These are phyloP conservation scores for Lycodopsis pacificus DNA, from an alignment of 2,797 vertebrate genomes.

Conservation along the genomic window DNA sequence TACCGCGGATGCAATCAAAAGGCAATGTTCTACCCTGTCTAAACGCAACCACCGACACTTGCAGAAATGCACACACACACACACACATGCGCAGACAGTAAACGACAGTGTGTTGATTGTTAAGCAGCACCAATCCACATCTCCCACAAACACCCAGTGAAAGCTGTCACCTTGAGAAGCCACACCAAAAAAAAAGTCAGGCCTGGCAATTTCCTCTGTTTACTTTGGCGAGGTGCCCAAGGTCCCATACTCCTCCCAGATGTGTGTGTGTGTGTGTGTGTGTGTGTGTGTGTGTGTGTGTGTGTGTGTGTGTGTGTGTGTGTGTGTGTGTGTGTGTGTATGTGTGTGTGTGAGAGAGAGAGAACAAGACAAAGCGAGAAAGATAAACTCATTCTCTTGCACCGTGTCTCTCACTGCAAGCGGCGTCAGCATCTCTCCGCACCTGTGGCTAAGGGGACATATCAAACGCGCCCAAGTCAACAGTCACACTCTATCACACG, in stretches of 20 bases:
- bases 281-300: constrained; percentile 9
- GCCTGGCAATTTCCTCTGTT: constrained; percentile 68
- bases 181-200: constrained; percentile 62
- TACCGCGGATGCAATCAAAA: constrained; percentile 14
- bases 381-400: constrained; percentile 51
- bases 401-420: constrained; percentile 45
- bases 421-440: constrained; percentile 62
- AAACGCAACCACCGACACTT: constrained; percentile 6
- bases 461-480: constrained; percentile 33
- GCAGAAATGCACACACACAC: constrained; percentile 8
- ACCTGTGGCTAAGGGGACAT: constrained; percentile 59
- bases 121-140: constrained; percentile 41
- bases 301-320: neutral
- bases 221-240: constrained; percentile 65
- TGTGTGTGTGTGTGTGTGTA: constrained; percentile 8
- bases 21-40: constrained; percentile 13
- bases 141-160: constrained; percentile 56
- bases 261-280: constrained; percentile 39
- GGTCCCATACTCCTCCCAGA: constrained; percentile 60
- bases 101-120: constrained; percentile 57
- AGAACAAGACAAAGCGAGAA: constrained; percentile 27
- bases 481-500: neutral
- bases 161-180: constrained; percentile 72
- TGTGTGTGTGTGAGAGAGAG: constrained; percentile 2
- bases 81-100: constrained; percentile 5